Percentiles rank a stretch among this genome's conserved stretches.
These are phyloP conservation scores for Steinernema carpocapsae DNA, from an alignment of 2,888 invertebrate species.

Conservation along the genomic window DNA sequence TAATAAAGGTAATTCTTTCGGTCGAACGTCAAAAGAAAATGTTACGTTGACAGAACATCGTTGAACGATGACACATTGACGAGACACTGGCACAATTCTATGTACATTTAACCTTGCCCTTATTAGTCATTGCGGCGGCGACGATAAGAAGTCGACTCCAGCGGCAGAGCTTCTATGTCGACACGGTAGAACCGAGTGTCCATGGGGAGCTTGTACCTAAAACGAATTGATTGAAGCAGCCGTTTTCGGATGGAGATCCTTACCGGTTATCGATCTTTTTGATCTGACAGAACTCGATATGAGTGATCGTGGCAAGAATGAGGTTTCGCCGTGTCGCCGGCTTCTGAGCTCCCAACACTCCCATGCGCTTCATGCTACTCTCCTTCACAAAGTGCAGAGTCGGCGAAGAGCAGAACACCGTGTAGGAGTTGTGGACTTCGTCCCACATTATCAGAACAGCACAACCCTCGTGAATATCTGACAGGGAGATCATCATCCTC, in stretches of 20 bases:
- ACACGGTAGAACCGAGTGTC: conserved; percentile 65
- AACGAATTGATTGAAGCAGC: not conserved
- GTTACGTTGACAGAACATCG: not conserved
- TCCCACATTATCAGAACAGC: conserved; percentile 65
- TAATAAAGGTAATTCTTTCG: not conserved
- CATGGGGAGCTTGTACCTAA: conserved; percentile 64
- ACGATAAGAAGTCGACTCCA: conserved; percentile 40
- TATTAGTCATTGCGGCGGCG: conserved; percentile 24
- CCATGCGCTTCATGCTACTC: conserved; percentile 56
- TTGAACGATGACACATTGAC: not conserved
- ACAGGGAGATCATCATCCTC: conserved; percentile 48
- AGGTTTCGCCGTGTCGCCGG: conserved; percentile 52
- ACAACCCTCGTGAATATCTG: conserved; percentile 58
- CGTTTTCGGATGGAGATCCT: not conserved
- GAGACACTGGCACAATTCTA: not conserved
- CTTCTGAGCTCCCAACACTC: conserved; percentile 41
- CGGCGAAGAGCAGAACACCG: conserved; percentile 61
- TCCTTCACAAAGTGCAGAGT: conserved; percentile 64
- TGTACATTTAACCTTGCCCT: not conserved
- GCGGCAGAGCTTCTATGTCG: conserved; percentile 56
- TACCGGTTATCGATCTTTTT: conserved; percentile 64
- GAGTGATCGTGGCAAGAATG: conserved; percentile 57
- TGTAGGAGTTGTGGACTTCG: conserved; percentile 57
- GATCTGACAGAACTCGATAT: conserved; percentile 64
- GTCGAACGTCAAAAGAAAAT: too few species aligned